These are phyloP conservation scores for Linnaemya tessellans DNA, from an alignment of 2,888 invertebrate species.

Conservation along the genomic window DNA sequence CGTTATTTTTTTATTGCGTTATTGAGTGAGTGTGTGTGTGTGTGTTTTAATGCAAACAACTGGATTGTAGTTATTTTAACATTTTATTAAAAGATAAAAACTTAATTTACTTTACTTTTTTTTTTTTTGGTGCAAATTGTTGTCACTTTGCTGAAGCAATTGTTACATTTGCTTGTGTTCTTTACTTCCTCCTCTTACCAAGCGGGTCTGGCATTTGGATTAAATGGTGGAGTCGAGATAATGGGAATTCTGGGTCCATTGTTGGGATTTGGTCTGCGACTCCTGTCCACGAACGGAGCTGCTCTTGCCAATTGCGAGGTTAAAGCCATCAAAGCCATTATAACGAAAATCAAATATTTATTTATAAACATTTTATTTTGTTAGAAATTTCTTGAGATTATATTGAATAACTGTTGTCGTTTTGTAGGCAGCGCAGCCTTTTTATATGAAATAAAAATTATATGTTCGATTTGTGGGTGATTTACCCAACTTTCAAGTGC, in stretches of 20 bases:
- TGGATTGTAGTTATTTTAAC: background rate
- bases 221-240: slow-evolving; percentile 73
- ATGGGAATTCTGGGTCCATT: slow-evolving; percentile 55
- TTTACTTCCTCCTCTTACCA: slow-evolving; percentile 18
- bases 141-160: background rate
- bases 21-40: background rate
- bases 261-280: slow-evolving; percentile 31
- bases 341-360: slow-evolving; percentile 48
- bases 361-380: slow-evolving; percentile 56
- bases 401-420: slow-evolving; percentile 29
- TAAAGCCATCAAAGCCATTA: slow-evolving; percentile 69
- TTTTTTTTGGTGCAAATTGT: background rate
- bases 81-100: background rate
- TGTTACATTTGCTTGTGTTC: background rate
- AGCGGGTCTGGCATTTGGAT: slow-evolving; percentile 70
- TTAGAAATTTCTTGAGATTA: background rate
- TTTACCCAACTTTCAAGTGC: slow-evolving; percentile 27
- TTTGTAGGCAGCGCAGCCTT: background rate
- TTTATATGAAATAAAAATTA: slow-evolving; percentile 47
- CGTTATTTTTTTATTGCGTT: too few species aligned
- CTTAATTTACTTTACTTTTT: background rate
- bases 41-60: background rate
- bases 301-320: slow-evolving; percentile 45
- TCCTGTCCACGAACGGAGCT: slow-evolving; percentile 66
- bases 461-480: slow-evolving; percentile 25